These are phyloP conservation scores for Ciconia maguari DNA, from an alignment of 2,113 vertebrate genomes.

Conservation along the genomic window DNA sequence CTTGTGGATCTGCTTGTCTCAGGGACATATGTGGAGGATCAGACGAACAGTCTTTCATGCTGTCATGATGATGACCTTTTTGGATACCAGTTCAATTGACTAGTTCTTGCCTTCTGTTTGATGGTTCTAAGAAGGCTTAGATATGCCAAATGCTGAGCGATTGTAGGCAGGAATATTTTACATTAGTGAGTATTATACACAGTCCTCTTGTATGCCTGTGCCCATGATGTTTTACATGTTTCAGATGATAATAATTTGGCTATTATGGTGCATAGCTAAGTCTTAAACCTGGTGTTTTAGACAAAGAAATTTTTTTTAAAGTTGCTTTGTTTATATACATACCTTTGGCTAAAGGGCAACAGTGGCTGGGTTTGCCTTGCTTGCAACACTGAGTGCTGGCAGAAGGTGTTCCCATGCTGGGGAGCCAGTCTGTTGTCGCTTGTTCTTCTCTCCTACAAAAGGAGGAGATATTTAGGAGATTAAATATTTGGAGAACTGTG, in stretches of 20 bases:
- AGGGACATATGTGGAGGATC: constrained; percentile 19
- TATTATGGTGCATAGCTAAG: neutral
- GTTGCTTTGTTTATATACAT: neutral
- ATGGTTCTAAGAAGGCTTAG: neutral
- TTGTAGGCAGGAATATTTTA: neutral
- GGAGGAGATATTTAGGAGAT: neutral
- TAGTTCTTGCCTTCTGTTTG: constrained; percentile 5
- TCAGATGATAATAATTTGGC: neutral
- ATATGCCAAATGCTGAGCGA: neutral
- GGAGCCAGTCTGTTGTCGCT: constrained; percentile 42
- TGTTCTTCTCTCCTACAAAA: neutral
- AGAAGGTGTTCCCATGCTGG: constrained; percentile 30
- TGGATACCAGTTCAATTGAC: neutral
- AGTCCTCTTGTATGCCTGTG: neutral
- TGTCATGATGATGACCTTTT: constrained; percentile 37
- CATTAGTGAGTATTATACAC: neutral
- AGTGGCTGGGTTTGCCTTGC: neutral
- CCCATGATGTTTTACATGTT: neutral
- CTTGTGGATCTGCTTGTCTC: neutral
- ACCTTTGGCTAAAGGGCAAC: neutral
- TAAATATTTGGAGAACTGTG: constrained; percentile 28
- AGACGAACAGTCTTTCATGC: neutral
- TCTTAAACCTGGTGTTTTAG: neutral
- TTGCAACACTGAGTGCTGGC: neutral
- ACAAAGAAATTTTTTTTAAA: neutral